These are phyloP conservation scores for Aix galericulata DNA, from an alignment of 2,113 vertebrate genomes.

Conservation along the genomic window DNA sequence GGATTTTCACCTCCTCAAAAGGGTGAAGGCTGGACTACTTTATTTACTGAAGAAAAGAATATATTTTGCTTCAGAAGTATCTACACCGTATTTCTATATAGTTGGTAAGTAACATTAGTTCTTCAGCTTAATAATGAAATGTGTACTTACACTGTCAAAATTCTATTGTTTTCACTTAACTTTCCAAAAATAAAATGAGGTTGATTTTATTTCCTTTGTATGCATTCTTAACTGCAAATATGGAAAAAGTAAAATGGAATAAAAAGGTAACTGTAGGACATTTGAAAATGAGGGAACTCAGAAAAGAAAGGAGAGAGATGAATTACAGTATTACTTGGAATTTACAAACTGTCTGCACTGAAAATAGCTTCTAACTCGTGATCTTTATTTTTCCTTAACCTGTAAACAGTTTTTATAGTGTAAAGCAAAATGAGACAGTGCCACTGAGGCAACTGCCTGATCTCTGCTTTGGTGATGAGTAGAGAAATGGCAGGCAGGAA, in stretches of 20 bases:
- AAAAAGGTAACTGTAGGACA: neutral
- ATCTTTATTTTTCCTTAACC: neutral
- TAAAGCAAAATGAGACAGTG: neutral
- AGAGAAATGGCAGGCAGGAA: neutral
- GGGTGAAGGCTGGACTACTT: conserved; percentile 81
- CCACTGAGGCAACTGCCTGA: neutral
- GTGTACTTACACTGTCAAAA: neutral
- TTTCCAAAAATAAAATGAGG: neutral
- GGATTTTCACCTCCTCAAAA: conserved; percentile 81
- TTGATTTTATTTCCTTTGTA: neutral
- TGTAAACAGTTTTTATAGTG: neutral
- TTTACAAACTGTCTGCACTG: neutral
- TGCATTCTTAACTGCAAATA: neutral
- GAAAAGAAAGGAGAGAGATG: neutral
- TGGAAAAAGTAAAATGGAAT: neutral
- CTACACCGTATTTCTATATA: conserved; percentile 88
- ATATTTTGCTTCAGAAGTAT: conserved; percentile 86
- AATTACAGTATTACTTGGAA: neutral
- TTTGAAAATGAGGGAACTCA: neutral
- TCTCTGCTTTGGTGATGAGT: neutral
- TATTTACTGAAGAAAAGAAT: conserved; percentile 83
- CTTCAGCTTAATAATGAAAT: neutral
- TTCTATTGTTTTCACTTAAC: neutral
- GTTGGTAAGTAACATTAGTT: conserved; percentile 76
- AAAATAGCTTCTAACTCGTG: neutral